These are phyloP conservation scores for Xenentodon cancila DNA, from an alignment of 2,797 vertebrate species.

Conservation along the genomic window DNA sequence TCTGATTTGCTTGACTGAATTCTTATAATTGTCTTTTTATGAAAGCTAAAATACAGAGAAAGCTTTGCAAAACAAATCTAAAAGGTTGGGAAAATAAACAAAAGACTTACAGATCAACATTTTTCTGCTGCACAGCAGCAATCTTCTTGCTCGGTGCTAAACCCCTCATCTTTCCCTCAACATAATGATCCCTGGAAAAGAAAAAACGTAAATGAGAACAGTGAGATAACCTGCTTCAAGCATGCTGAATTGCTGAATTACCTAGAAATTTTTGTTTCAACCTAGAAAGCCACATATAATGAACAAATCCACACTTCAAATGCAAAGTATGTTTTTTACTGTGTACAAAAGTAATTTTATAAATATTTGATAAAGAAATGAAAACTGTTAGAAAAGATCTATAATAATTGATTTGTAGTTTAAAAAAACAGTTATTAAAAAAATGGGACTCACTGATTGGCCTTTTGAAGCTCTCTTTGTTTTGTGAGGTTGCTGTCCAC, in stretches of 20 bases:
- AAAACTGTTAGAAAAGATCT: too few relatives aligned
- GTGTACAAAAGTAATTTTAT: too few relatives aligned
- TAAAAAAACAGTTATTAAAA: too few relatives aligned
- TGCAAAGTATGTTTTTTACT: too few relatives aligned
- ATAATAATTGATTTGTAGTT: not conserved
- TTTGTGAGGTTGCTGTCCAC: slow-evolving; percentile 99
- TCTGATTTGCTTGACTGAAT: too few relatives aligned
- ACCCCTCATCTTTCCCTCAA: slow-evolving; percentile 97
- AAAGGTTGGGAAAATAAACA: not conserved
- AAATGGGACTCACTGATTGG: slow-evolving; percentile 92
- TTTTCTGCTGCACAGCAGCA: slow-evolving; percentile 94
- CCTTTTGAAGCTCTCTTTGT: slow-evolving; percentile 99
- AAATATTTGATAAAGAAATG: too few relatives aligned
- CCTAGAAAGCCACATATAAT: too few relatives aligned
- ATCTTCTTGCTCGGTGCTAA: slow-evolving; percentile 96
- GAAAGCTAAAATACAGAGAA: not conserved
- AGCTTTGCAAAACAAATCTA: not conserved
- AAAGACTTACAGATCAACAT: slow-evolving; percentile 91
- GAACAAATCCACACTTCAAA: too few relatives aligned
- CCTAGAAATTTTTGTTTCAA: too few relatives aligned
- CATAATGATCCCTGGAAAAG: slow-evolving; percentile 91
- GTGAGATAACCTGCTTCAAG: not conserved
- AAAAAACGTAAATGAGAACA: not conserved
- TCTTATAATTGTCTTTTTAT: not conserved
- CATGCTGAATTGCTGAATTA: too few relatives aligned